Evolutionary conservation across 2,888 invertebrate species (phyloP).

Genomic region (Lithophane leautieri): DNA sequence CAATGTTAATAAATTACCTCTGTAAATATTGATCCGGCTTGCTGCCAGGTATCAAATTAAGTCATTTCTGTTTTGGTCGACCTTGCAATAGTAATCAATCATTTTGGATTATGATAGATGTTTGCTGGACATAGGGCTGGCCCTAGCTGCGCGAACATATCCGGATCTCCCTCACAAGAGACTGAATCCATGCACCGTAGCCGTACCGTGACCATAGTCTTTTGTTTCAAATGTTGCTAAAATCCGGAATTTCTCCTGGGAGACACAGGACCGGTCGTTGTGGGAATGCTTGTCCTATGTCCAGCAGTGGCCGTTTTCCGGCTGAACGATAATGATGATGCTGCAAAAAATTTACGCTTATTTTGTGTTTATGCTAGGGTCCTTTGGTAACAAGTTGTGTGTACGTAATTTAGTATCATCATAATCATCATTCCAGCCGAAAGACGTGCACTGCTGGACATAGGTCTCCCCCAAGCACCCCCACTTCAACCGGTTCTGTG

Average conservation of each 20-base stretch:
- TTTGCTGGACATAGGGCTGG: not conserved
- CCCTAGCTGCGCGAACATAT: not conserved
- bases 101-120: constrained; percentile 21
- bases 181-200: not conserved
- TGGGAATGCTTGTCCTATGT: not conserved
- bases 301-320: not conserved
- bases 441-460: too few relatives aligned
- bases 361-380: not conserved
- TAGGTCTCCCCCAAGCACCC: too few relatives aligned
- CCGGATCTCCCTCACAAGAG: not conserved
- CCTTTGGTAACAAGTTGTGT: not conserved
- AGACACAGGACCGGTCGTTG: not conserved
- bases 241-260: not conserved
- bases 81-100: constrained; percentile 20
- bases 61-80: constrained; percentile 38
- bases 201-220: too few relatives aligned
- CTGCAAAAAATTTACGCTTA: not conserved
- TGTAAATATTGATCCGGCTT: constrained; percentile 30
- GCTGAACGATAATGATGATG: not conserved
- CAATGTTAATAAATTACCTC: constrained; percentile 42
- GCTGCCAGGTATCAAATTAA: constrained; percentile 30
- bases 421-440: too few relatives aligned
- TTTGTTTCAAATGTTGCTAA: not conserved
- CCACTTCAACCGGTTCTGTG: too few relatives aligned
- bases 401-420: not conserved